phyloP scores from a whole-genome alignment of 2,113 vertebrate genomes.

The Brachionichthys hirsutus region DNA sequence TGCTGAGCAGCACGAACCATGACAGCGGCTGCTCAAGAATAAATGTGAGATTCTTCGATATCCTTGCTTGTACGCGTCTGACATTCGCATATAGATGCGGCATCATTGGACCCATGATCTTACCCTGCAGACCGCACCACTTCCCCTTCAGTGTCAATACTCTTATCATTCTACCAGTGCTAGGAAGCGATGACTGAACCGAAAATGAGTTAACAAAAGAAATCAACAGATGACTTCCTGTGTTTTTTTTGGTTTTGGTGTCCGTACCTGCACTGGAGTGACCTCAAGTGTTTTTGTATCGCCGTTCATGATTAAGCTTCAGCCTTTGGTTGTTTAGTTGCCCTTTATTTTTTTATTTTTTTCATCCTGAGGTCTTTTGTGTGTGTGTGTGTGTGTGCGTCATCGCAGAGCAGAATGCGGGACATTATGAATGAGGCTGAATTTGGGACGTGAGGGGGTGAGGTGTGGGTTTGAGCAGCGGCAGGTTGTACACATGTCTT shows the following conservation, averaged over 20 bases:
- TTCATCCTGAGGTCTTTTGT: constrained; percentile 56
- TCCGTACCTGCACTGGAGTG: constrained; percentile 16
- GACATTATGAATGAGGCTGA: constrained; percentile 2
- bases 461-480: constrained; percentile 45
- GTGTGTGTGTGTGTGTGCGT: constrained; percentile 17
- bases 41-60: too few relatives aligned
- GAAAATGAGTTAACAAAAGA: constrained; percentile 10
- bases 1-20: too few relatives aligned
- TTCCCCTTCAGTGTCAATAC: too few relatives aligned
- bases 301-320: constrained; percentile 33
- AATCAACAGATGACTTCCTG: constrained; percentile 13
- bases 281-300: constrained; percentile 42
- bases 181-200: background rate
- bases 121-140: too few relatives aligned
- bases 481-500: constrained; percentile 69
- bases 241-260: constrained; percentile 10
- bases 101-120: too few relatives aligned
- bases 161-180: too few relatives aligned
- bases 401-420: constrained; percentile 10
- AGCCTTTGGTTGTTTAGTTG: constrained; percentile 66
- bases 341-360: constrained; percentile 71
- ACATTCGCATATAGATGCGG: too few relatives aligned
- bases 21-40: too few relatives aligned
- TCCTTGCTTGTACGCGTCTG: too few relatives aligned
- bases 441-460: constrained; percentile 10